Conservation (phyloP, 2,797 vertebrate species). For the Sciurus vulgaris region DNA sequence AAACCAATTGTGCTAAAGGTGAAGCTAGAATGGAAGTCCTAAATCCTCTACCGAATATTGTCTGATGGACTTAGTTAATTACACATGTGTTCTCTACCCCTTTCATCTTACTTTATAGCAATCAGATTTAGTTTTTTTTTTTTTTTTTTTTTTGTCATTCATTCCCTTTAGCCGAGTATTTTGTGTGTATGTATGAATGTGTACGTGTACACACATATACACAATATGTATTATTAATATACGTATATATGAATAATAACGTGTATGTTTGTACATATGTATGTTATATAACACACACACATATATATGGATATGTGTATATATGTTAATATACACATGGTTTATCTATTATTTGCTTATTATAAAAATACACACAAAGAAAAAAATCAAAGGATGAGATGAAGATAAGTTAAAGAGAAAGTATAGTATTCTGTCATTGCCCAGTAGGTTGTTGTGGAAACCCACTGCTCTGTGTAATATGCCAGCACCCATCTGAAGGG, state of each 20-base stretch:
- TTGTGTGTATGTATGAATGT: background rate
- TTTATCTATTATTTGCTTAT: background rate
- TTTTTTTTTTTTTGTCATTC: background rate
- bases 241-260: too few relatives aligned
- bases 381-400: conserved; percentile 12
- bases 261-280: too few relatives aligned
- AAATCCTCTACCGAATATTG: background rate
- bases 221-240: too few relatives aligned
- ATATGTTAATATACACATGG: background rate
- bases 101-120: background rate
- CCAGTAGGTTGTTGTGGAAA: background rate
- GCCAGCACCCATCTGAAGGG: background rate
- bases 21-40: background rate
- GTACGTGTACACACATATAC: too few relatives aligned
- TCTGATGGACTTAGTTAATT: background rate
- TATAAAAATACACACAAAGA: background rate
- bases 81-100: background rate
- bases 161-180: background rate
- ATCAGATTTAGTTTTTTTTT: background rate
- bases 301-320: background rate
- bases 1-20: background rate
- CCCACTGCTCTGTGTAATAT: background rate
- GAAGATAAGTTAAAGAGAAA: background rate
- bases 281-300: too few relatives aligned
- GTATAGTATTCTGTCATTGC: background rate